A percentile compares a stretch with the other conserved stretches of the same genome.
phyloP scores from a whole-genome alignment of 2,888 invertebrate species.

The Lycophotia porphyrea region DNA sequence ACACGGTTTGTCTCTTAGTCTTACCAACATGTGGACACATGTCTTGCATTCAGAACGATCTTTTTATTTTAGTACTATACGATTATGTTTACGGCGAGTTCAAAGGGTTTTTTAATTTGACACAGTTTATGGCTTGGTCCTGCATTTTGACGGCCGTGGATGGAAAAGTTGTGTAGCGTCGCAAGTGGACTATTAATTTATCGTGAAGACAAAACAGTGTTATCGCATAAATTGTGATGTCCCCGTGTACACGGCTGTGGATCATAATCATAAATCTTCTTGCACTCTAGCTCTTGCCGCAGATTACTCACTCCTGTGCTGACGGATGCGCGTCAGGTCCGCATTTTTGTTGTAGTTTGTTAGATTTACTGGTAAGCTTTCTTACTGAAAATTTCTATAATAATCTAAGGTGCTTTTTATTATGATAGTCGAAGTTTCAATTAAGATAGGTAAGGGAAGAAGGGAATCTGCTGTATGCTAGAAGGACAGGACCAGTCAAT shows the following conservation, averaged over 20 bases:
- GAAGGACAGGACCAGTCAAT: too few relatives aligned
- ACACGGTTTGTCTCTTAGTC: conserved; percentile 83
- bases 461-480: not conserved
- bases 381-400: conserved; percentile 9
- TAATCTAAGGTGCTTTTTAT: not conserved
- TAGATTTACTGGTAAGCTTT: conserved; percentile 17
- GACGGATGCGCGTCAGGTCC: conserved; percentile 38
- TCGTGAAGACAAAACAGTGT: conserved; percentile 65
- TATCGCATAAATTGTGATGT: conserved; percentile 65
- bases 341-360: conserved; percentile 44
- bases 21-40: conserved; percentile 85
- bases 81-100: conserved; percentile 85
- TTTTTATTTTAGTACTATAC: conserved; percentile 84
- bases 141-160: conserved; percentile 77
- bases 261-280: conserved; percentile 63
- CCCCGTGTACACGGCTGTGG: conserved; percentile 52
- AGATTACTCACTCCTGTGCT: conserved; percentile 55
- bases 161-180: conserved; percentile 74
- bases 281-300: conserved; percentile 51
- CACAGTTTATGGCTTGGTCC: conserved; percentile 85
- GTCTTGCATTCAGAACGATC: conserved; percentile 83
- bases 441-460: not conserved
- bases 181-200: conserved; percentile 66
- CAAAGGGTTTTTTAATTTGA: conserved; percentile 88
- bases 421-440: not conserved